Evolutionary conservation across 2,113 vertebrate genomes (phyloP).

Genomic region (Corythornis cristatus): DNA sequence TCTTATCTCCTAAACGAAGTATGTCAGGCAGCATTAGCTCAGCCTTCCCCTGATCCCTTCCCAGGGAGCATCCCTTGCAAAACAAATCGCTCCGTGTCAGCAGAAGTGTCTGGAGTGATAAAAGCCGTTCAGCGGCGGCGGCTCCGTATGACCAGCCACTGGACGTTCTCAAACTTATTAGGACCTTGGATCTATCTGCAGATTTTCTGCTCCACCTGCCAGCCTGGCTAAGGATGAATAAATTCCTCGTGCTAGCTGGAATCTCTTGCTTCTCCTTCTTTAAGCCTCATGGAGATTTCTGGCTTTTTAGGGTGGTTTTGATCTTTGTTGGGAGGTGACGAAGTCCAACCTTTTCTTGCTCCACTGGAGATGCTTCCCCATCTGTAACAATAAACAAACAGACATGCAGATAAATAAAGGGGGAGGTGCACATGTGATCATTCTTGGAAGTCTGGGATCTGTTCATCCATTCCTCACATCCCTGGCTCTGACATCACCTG

Average conservation of each 20-base stretch:
- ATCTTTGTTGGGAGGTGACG: background rate
- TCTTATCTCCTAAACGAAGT: background rate
- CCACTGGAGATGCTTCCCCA: background rate
- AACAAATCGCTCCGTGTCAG: background rate
- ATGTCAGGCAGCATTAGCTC: slow-evolving; percentile 8
- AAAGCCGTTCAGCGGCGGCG: background rate
- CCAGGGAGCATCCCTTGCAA: background rate
- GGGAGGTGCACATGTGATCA: background rate
- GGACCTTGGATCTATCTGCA: background rate
- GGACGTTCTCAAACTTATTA: background rate
- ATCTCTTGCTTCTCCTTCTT: background rate
- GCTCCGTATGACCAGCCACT: background rate
- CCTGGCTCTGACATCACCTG: background rate
- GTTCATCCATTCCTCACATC: background rate
- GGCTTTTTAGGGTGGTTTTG: background rate
- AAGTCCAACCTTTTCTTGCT: background rate
- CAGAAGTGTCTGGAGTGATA: slow-evolving; percentile 37
- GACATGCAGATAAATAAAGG: rapidly evolving
- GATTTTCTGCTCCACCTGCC: background rate
- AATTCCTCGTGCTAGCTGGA: background rate
- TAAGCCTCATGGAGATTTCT: background rate
- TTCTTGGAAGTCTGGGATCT: background rate
- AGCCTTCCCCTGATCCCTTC: background rate
- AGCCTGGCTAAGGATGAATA: background rate
- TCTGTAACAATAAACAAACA: background rate